These are phyloP conservation scores for Paralichthys olivaceus DNA, from an alignment of 2,113 vertebrate species.

Conservation along the genomic window DNA sequence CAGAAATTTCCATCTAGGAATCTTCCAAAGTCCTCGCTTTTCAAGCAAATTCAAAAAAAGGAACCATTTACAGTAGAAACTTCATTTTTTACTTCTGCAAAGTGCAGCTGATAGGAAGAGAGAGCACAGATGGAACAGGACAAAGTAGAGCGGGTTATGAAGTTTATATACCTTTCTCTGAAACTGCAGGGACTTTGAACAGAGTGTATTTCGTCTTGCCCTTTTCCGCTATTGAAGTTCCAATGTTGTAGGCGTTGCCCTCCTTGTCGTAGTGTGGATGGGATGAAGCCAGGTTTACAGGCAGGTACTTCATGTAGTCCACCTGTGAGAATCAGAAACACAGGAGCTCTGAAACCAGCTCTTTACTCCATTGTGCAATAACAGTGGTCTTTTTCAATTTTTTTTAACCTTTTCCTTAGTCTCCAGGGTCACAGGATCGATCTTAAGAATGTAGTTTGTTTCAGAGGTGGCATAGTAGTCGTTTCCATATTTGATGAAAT, in stretches of 20 bases:
- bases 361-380: neutral
- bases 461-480: slow-evolving; percentile 92
- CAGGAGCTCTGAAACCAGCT: neutral
- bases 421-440: slow-evolving; percentile 89
- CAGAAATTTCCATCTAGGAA: no score
- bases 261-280: slow-evolving; percentile 94
- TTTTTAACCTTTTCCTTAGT: slow-evolving; percentile 91
- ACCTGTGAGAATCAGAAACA: slow-evolving; percentile 78
- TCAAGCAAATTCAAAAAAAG: no score
- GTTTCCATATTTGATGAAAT: slow-evolving; percentile 92
- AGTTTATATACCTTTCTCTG: slow-evolving; percentile 78
- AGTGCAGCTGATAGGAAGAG: neutral
- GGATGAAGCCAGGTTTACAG: slow-evolving; percentile 86
- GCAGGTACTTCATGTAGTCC: slow-evolving; percentile 89
- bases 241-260: slow-evolving; percentile 92
- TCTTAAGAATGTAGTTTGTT: slow-evolving; percentile 94
- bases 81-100: neutral
- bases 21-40: no score
- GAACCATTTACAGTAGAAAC: no score
- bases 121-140: neutral
- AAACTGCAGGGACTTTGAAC: slow-evolving; percentile 88
- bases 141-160: neutral
- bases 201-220: slow-evolving; percentile 92
- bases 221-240: slow-evolving; percentile 92
- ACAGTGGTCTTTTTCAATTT: neutral